Evolutionary conservation across 1,140 invertebrate species (phyloP).

Genomic region (Proctacanthus coquilletti): DNA sequence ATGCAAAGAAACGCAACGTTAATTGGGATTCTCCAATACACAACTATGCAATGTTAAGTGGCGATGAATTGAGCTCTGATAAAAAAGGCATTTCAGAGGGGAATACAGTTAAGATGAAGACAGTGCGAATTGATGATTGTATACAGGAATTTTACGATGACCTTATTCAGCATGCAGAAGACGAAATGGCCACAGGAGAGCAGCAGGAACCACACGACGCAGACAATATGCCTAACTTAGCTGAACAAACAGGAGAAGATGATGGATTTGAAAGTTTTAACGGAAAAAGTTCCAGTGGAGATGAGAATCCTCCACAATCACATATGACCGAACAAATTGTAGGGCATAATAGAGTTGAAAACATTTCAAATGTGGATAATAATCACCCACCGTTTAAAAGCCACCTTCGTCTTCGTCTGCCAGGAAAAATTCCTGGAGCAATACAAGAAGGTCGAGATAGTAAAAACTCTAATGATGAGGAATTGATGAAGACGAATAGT

Average conservation of each 20-base stretch:
- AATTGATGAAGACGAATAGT: too few species aligned
- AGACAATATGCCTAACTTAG: background rate
- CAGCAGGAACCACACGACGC: background rate
- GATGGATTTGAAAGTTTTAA: slow-evolving; percentile 78
- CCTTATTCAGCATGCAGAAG: slow-evolving; percentile 5
- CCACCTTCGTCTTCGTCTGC: slow-evolving; percentile 21
- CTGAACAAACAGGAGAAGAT: slow-evolving; percentile 39
- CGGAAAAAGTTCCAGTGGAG: slow-evolving; percentile 61
- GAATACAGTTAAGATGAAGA: slow-evolving; percentile 1
- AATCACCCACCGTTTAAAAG: too few species aligned
- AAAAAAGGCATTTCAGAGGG: too few species aligned
- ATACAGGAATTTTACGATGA: slow-evolving; percentile 10
- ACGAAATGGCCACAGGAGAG: background rate
- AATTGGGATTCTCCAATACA: slow-evolving; percentile 27
- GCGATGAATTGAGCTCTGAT: slow-evolving; percentile 1
- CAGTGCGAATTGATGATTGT: slow-evolving; percentile 8
- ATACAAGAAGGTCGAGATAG: too few species aligned
- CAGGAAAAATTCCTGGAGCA: too few species aligned
- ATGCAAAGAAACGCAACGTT: slow-evolving; percentile 25
- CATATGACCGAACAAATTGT: too few species aligned
- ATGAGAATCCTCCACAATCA: too few species aligned
- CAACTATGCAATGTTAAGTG: slow-evolving; percentile 19
- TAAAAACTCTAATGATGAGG: too few species aligned
- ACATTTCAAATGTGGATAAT: too few species aligned
- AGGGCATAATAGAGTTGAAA: too few species aligned